Percentiles rank a stretch among this genome's conserved stretches.
Conservation (phyloP, 1,140 invertebrate genomes). For the Drosophila fuyamai region DNA sequence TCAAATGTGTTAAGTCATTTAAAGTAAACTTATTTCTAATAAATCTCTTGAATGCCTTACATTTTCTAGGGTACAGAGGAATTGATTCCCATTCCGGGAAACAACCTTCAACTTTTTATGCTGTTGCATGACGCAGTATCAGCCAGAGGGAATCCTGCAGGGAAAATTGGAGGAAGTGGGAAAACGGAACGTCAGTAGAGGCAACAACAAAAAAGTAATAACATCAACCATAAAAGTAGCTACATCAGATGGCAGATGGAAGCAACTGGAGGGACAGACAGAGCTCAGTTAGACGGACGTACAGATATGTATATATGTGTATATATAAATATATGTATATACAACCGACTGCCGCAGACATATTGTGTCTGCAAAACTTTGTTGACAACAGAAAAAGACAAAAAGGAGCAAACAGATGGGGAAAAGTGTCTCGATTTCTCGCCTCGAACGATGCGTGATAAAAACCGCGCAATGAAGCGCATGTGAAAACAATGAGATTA, state of each 20-base stretch:
- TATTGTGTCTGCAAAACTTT: conserved; percentile 81
- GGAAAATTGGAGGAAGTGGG: conserved; percentile 13
- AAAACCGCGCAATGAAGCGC: conserved; percentile 70
- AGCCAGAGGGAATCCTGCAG: conserved; percentile 15
- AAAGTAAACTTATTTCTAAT: background rate
- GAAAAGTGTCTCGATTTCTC: conserved; percentile 55
- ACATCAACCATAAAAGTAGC: conserved; percentile 82
- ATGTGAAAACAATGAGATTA: conserved; percentile 81
- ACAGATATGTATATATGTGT: conserved; percentile 12
- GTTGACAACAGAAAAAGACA: conserved; percentile 64
- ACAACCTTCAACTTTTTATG: conserved; percentile 51
- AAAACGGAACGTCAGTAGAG: conserved; percentile 18
- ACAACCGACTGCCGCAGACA: conserved; percentile 65
- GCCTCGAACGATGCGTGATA: conserved; percentile 44
- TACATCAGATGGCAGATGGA: conserved; percentile 79
- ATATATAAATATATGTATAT: conserved; percentile 37
- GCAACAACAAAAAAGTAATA: conserved; percentile 72
- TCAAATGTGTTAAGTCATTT: no score
- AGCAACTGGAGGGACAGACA: conserved; percentile 38
- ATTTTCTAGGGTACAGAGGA: background rate
- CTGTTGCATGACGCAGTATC: conserved; percentile 62
- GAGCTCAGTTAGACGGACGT: conserved; percentile 14
- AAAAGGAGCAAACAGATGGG: conserved; percentile 45
- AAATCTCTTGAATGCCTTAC: background rate
- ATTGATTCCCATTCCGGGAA: no score